Conservation (phyloP, 2,797 vertebrate species). For the Paguma larvata region DNA sequence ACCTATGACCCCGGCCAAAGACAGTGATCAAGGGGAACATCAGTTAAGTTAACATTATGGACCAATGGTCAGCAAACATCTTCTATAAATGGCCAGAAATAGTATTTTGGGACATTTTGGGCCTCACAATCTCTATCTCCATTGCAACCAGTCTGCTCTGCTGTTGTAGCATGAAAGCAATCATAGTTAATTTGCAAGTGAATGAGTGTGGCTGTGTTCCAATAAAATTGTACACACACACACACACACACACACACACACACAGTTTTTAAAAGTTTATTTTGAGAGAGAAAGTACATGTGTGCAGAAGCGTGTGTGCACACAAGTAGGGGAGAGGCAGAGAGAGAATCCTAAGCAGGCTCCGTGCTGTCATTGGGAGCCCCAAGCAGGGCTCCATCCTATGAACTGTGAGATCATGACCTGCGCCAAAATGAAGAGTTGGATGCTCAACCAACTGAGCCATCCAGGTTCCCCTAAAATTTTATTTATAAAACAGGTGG, state of each 20-base stretch:
- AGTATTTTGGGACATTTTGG: neutral
- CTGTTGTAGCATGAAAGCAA: neutral
- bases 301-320: too few relatives aligned
- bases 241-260: too few relatives aligned
- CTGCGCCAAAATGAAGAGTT: too few relatives aligned
- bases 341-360: too few relatives aligned
- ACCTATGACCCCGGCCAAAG: slow-evolving; percentile 13
- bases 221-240: neutral
- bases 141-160: neutral
- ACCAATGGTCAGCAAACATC: neutral
- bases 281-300: too few relatives aligned
- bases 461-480: neutral
- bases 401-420: too few relatives aligned
- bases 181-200: neutral
- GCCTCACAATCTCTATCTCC: neutral
- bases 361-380: too few relatives aligned
- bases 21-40: slow-evolving; percentile 17
- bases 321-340: too few relatives aligned
- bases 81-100: neutral
- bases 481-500: neutral
- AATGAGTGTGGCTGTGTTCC: neutral
- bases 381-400: too few relatives aligned
- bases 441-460: too few relatives aligned
- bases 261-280: too few relatives aligned
- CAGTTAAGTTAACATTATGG: neutral